phyloP scores from a whole-genome alignment of 2,797 vertebrate genomes.

The Crax fasciolata region DNA sequence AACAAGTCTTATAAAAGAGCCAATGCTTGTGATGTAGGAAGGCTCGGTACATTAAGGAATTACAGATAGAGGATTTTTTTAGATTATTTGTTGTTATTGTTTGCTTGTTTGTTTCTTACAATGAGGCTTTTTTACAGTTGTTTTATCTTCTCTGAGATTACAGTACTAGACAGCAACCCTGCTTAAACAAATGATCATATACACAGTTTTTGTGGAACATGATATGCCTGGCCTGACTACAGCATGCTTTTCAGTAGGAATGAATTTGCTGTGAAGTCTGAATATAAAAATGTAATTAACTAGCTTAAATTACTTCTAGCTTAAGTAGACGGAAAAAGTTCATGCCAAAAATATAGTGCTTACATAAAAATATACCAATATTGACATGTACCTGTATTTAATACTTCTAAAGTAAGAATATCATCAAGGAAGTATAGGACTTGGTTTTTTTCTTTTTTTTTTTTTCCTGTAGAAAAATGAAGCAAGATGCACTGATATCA shows the following conservation, averaged over 20 bases:
- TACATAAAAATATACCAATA: not conserved
- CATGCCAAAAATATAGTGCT: not conserved
- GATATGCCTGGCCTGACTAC: not conserved
- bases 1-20: not conserved
- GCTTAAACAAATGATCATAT: not conserved
- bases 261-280: not conserved
- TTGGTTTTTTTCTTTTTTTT: not conserved
- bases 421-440: not conserved
- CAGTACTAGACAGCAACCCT: not conserved
- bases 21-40: not conserved
- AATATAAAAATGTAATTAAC: not conserved
- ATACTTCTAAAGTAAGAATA: not conserved
- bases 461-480: not conserved
- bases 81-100: not conserved
- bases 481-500: not conserved
- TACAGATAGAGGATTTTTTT: not conserved
- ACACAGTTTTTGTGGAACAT: not conserved
- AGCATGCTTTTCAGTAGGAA: not conserved
- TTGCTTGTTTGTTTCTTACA: not conserved
- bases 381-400: not conserved
- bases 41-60: not conserved
- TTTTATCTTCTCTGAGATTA: not conserved
- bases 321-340: not conserved
- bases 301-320: not conserved
- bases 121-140: accelerated